Evolutionary conservation across 2,888 invertebrate species (phyloP).

Genomic region (Dynastes hyllus): DNA sequence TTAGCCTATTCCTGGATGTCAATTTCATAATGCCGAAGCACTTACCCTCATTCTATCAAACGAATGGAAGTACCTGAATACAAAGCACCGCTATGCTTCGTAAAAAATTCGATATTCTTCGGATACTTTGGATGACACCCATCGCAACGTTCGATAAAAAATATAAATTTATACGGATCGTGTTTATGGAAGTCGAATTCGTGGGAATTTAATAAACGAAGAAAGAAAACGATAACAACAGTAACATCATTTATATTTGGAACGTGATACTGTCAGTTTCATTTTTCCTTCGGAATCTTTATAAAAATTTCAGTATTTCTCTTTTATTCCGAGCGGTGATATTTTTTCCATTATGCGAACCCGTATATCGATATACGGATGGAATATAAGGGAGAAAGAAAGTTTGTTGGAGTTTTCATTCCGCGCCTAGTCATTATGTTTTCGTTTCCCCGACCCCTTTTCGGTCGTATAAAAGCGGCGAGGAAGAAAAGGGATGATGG

Average conservation of each 20-base stretch:
- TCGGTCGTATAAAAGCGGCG: slow-evolving; percentile 8
- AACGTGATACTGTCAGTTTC: slow-evolving; percentile 38
- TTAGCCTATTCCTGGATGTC: too few species aligned
- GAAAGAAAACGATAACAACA: slow-evolving; percentile 32
- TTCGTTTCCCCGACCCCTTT: slow-evolving; percentile 18
- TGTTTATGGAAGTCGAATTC: slow-evolving; percentile 38
- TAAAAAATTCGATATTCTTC: slow-evolving; percentile 3
- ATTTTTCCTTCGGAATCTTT: slow-evolving; percentile 25
- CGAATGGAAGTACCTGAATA: too few species aligned
- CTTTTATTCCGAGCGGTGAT: slow-evolving; percentile 16
- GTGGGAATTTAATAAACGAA: slow-evolving; percentile 40
- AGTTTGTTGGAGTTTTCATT: slow-evolving; percentile 16
- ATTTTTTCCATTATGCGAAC: slow-evolving; percentile 31
- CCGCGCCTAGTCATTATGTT: slow-evolving; percentile 20
- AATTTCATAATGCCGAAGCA: too few species aligned
- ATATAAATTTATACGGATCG: slow-evolving; percentile 22
- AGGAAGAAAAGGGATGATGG: slow-evolving; percentile 6
- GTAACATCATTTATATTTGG: slow-evolving; percentile 43
- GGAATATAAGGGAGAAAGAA: slow-evolving; percentile 2
- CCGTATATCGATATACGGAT: slow-evolving; percentile 4
- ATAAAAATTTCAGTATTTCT: slow-evolving; percentile 39
- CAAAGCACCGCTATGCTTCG: background rate
- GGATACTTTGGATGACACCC: background rate
- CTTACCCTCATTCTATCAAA: too few species aligned
- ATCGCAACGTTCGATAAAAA: slow-evolving; percentile 22